Base-by-base conservation (phyloP, 2,797 vertebrate species). In the Thripadectes ignobilis region DNA sequence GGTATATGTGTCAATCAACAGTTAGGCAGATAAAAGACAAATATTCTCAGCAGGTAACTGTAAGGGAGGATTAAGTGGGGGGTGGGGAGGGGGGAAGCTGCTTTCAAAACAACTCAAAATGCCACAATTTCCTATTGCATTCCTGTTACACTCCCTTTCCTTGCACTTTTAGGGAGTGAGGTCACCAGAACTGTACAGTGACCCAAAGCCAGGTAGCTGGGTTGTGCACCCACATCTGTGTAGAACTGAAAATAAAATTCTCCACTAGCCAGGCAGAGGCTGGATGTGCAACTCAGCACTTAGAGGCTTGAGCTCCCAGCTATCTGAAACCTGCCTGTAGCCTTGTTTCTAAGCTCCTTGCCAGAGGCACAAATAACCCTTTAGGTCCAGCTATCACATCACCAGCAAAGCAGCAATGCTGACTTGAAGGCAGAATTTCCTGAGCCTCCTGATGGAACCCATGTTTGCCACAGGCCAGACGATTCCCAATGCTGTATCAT, bases 331-430 rank as follows among this genome's bases (percentile, higher is more conserved):
- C 74, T 15, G 74, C 81, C 21, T 46, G 74, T 71, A 62, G 84
- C 36, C 21, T 26, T 30, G 45, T 19, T 55, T 49, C 73, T 57
- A 5, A 90, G 69, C 91, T 65, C 23, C 62, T 63, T 85, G 74
- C 78, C 91, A 87, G 74, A 58, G 48, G 78, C 89, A 91, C 63
- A 89, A 72, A 88, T 74, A 81, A 85, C 38, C 48, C 61, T 41
- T 21, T 0, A 2, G 32, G 23, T 36, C n/a, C 61, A 27, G 83
- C 72, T 80, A 34, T 66, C n/a, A 4, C 76, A 38, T 51, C 45
- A 30, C 59, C 1, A 30, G 23, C 1, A 0, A 20, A 59, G 68
- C 65, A 62, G 68, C 23, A 62, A 45, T 1, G 4, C 38, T 52
- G 67, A 65, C 49, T 45, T 12, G 41, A 74, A 71, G 57, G 49